Evolutionary conservation across 2,888 invertebrate genomes (phyloP), one percentile per base, ranked within the genome.

Genomic region (Alloplasta piceator): DNA sequence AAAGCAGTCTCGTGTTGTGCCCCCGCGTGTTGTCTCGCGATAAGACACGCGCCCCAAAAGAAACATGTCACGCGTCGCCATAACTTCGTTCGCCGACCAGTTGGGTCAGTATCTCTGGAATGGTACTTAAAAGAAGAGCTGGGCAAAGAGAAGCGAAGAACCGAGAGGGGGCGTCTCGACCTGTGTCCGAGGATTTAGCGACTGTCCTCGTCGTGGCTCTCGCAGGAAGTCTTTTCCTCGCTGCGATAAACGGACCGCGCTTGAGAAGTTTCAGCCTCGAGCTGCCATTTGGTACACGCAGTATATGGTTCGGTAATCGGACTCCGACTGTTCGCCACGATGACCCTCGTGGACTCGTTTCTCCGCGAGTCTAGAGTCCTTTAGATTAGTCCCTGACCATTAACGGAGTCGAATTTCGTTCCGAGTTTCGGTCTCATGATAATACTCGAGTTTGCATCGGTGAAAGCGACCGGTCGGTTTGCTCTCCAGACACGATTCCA

Each of bases 381-480:
- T 56, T 55, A 56, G 72, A 80, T 76, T 80, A 68, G 75, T 72
- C 48, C 61, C 52, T 63, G 56, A 73, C 66, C 76, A 76, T 80
- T 72, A 76, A 56, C 61, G 72, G 72, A 46, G 63, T 80, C 80
- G 72, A 80, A 80, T 80, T 73, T 72, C 72, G 43, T 67, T 77
- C 43, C 39, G 16, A 36, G 48, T 58, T 55, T 43, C 50, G 72
- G 71, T 5, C 46, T 14, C 39, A 14, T 39, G 64, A 75, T 66
- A 66, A 58, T 55, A 75, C 60, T 26, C 66, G 61, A 55, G 63
- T 50, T 7, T 26, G 56, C 16, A 46, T 46, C 41, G 6, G 46
- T 68, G 4, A 48, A 48, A 14, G 5, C 14, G 14, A 72, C 60
- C 6, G 43, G 26, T 43, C 26, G 26, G 1, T 26, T 26, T 26